phyloP scores from a whole-genome alignment of 2,797 vertebrate genomes.

The Podarcis lilfordi region DNA sequence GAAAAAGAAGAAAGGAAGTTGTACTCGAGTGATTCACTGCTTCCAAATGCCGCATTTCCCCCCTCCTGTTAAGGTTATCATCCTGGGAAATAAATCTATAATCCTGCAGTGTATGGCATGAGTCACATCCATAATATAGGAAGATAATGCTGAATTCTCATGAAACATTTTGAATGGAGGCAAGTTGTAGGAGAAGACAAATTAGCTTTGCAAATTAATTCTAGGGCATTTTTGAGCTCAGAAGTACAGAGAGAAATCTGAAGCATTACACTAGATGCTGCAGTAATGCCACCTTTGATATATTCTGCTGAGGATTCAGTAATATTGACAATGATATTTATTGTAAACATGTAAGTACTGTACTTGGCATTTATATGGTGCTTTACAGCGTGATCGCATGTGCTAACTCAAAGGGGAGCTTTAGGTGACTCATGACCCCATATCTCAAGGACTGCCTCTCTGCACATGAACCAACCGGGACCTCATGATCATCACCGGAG shows the following conservation, averaged over 20 bases:
- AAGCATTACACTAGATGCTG: background rate
- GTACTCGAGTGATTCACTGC: background rate
- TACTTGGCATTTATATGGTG: background rate
- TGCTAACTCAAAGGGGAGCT: background rate
- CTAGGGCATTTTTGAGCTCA: background rate
- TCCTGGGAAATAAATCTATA: conserved; percentile 5
- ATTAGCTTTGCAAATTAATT: conserved; percentile 14
- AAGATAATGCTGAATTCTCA: background rate
- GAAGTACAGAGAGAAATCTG: background rate
- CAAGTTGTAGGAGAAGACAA: background rate
- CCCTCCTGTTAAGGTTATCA: background rate
- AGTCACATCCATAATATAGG: conserved; percentile 8
- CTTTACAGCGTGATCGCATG: background rate
- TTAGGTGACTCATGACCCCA: no score
- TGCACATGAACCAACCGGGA: no score
- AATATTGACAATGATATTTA: background rate
- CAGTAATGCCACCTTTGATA: accelerated
- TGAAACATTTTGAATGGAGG: conserved; percentile 1
- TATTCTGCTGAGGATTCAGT: background rate
- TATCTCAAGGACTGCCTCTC: no score
- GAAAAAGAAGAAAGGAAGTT: background rate
- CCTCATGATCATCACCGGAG: no score
- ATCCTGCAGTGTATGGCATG: background rate
- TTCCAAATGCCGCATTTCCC: background rate
- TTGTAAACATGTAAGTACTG: background rate